Evolutionary conservation across 2,113 vertebrate species (phyloP).

Genomic region (Peromyscus californicus): DNA sequence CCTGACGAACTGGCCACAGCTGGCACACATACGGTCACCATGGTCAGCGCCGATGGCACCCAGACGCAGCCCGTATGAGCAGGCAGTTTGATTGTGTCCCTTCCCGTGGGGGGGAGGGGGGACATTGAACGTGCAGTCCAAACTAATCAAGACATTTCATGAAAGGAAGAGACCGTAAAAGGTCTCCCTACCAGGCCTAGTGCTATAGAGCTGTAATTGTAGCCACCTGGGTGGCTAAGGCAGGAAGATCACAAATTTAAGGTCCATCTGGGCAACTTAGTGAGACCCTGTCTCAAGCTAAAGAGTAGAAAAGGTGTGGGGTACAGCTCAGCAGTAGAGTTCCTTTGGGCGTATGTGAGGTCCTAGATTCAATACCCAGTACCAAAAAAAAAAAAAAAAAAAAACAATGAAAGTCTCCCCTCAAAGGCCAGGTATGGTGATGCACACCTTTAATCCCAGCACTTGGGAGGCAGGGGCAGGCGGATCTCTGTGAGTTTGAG

Average conservation of each 20-base stretch:
- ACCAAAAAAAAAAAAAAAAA: neutral
- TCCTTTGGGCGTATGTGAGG: neutral
- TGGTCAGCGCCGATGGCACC: slow-evolving; percentile 79
- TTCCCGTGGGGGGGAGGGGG: slow-evolving; percentile 25
- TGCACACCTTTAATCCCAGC: neutral
- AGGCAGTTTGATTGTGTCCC: slow-evolving; percentile 61
- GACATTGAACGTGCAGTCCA: neutral
- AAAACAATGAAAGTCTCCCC: neutral
- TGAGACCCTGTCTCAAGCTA: neutral
- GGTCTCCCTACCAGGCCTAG: neutral
- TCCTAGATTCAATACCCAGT: neutral
- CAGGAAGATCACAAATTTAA: neutral
- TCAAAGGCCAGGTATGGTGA: neutral
- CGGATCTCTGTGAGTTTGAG: neutral
- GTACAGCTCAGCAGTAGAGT: neutral
- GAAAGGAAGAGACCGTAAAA: neutral
- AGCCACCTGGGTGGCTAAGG: neutral
- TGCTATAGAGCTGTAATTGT: neutral
- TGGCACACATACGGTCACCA: slow-evolving; percentile 76
- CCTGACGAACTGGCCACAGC: slow-evolving; percentile 70
- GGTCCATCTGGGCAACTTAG: neutral
- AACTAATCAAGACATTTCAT: neutral
- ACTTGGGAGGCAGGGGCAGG: no score
- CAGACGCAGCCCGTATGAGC: slow-evolving; percentile 85
- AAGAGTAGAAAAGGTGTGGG: neutral